A percentile compares a stretch with the other conserved stretches of the same genome.
phyloP scores from a whole-genome alignment of 1,140 invertebrate species.

The Aphis craccivora region DNA sequence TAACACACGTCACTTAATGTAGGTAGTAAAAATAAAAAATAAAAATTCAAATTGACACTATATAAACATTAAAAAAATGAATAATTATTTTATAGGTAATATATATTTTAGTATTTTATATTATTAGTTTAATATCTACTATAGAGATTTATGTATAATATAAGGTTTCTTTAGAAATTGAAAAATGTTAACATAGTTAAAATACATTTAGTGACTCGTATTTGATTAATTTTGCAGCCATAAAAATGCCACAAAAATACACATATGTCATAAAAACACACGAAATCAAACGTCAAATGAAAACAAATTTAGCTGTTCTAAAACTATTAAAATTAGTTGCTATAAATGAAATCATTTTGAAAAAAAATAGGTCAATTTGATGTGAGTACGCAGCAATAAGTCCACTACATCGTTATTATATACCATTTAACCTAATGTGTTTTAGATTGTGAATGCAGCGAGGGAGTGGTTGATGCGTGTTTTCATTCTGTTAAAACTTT shows the following conservation, averaged over 20 bases:
- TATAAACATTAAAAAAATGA: not conserved
- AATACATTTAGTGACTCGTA: not conserved
- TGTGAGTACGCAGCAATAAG: not conserved
- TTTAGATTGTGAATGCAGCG: not conserved
- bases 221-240: constrained; percentile 1
- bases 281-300: not conserved
- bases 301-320: not conserved
- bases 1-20: not conserved
- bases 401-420: not conserved
- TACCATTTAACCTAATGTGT: constrained; percentile 12
- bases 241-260: not conserved
- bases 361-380: not conserved
- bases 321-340: not conserved
- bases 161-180: not conserved
- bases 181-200: not conserved
- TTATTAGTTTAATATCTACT: not conserved
- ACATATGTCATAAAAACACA: not conserved
- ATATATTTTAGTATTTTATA: not conserved
- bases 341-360: not conserved
- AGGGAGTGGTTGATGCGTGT: not conserved
- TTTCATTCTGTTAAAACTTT: not conserved
- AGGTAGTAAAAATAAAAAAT: not conserved
- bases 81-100: not conserved
- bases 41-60: not conserved
- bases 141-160: not conserved